Evolutionary conservation across 2,888 invertebrate species (phyloP), one percentile per base, ranked within the genome.

Genomic region (Maniola hyperantus): DNA sequence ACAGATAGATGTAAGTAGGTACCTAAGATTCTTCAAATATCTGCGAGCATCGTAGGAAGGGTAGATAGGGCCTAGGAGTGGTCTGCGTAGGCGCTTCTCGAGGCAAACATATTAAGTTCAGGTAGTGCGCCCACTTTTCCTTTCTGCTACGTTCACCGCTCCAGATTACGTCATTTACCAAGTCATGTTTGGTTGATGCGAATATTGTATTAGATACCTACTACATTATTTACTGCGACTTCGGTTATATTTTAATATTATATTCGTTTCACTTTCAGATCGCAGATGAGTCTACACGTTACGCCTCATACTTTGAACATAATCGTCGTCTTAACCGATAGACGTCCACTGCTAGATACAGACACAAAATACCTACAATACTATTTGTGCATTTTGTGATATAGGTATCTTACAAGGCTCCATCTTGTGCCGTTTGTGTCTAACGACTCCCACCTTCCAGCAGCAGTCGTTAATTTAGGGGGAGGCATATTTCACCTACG

Each of bases 91-190:
- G 91, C 82, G 84, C 79, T 72, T 69, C 74, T 79, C 90, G 88
- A 90, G 90, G 89, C 78, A 68, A 73, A 80, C 78, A 74, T 78
- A 65, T 64, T 26, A 68, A 63, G 65, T 71, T 71, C 69, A 80
- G 80, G 79, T 79, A 80, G 83, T 77, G 83, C 89, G 91, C 90
- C 90, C 89, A 91, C 91, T 91, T 90, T 90, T 91, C 89, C 91
- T 91, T 89, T 91, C 91, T 77, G 83, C 80, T 78, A 83, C 88
- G 83, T 86, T 88, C 88, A 85, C 87, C 81, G 87, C 77, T 88
- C 89, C 87, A 86, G 84, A 89, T 91, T 91, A 91, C 91, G 89
- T 91, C 90, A 91, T 79, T 74, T 67, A 71, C 74, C 76, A 70
- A 63, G 33, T 55, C 63, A 46, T 46, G 54, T 54, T 63, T 34